Base-by-base conservation (phyloP, 2,113 vertebrate species). In the Mola mola region DNA sequence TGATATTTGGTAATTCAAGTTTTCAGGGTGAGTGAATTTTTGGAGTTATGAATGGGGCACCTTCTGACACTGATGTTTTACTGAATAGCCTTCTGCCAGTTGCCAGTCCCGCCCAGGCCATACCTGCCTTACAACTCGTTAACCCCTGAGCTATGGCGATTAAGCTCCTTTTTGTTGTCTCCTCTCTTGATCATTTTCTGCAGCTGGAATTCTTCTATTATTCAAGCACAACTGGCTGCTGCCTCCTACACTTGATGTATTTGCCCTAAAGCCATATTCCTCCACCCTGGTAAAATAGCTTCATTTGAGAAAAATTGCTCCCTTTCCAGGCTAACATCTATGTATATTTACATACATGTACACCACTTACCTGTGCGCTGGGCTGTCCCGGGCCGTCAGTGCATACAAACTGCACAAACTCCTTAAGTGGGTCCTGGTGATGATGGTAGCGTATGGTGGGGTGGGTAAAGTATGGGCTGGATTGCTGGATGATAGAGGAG, bases 381-480 rank as follows among this genome's bases (percentile, higher is more conserved):
- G 94, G 92, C 93, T 97, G 95, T 72, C 94, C 94, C 25, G 94
- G 93, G 84, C 94, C 92, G n/a, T 96, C 95, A 8, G 95, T 94
- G 84, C 95, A 97, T 89, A 97, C 95, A 26, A 97, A 95, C 93
- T 96, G 95, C 91, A 96, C 95, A 63, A 97, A 97, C 89, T 96
- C 95, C 92, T 97, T 96, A 82, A 97, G 94, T 15, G 95, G 95
- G 92, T 97, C 95, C 92, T 97, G 95, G 37, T 95, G 93, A 88
- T 95, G 95, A 85, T 97, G 96, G 93, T 98, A 97, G 83, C 95
- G 95, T 93, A 97, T 98, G 90, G 96, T 97, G 49, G 96, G 95
- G 90, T 96, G 95, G 65, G 96, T 95, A 91, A 97, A 97, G 87
- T 97, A 98, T 6, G 96, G 95, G 89, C 95, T 95, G 81, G 96